Evolutionary conservation across 2,113 vertebrate species (phyloP), one percentile per base, ranked within the genome.

Genomic region (Oncorhynchus kisutch): DNA sequence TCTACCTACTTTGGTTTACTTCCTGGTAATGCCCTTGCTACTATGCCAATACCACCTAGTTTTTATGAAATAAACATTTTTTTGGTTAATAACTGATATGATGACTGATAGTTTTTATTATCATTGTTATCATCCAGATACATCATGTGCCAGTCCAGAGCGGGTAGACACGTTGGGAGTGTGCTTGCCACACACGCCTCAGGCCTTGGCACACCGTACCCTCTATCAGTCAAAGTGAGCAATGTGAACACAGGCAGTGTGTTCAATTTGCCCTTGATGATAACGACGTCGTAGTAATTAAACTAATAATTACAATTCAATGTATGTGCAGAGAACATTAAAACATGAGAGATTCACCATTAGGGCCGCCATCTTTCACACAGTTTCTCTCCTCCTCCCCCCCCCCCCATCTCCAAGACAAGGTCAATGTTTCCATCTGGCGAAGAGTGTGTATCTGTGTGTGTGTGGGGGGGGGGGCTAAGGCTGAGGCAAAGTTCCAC

Each of bases 241-340:
- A 82, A 79, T 67, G 1, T 78, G 78, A 87, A 72, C 65, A n/a
- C n/a, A 70, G 73, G 4, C 12, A 4, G 51, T 60, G 80, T 78
- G 81, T 88, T 87, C 87, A 89, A 88, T 45, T 81, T 90, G 90
- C 79, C 88, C 87, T 87, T 91, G 81, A 77, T 82, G 20, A 54
- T 85, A 87, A 84, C 70, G 82, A 82, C 81, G 60, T 76, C 73
- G 86, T 83, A 84, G 80, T 84, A 82, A 88, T 91, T 90, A 84
- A 88, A 88, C 75, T 82, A 86, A 87, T 89, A 89, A 91, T 88
- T 87, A 84, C 86, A 88, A 76, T 83, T 73, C 74, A 70, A 70
- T 89, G 84, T 84, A 84, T 88, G 84, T 79, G 77, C 72, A 39
- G 79, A 72, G 88, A 84, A 81, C 88, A 87, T 90, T 54, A 90